Percentiles rank a stretch among this genome's conserved stretches.
phyloP scores from a whole-genome alignment of 1,140 invertebrate species.

The Acyrthosiphon pisum region DNA sequence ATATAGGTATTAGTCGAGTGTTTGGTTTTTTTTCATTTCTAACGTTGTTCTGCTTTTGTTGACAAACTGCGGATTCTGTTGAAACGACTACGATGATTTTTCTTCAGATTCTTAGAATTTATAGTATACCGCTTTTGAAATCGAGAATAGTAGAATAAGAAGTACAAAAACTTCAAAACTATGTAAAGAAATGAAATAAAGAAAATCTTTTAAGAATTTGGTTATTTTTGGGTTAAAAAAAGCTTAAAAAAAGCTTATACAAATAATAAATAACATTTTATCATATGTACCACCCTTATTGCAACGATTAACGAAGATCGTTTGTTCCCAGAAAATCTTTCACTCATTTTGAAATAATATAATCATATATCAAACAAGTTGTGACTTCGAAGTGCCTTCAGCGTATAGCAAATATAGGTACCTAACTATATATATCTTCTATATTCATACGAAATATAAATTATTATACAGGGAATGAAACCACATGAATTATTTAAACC shows the following conservation, averaged over 20 bases:
- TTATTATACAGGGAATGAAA: conserved; percentile 9
- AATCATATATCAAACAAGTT: not conserved
- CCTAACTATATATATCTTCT: not conserved
- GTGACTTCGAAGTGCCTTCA: not conserved
- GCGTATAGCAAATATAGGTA: not conserved
- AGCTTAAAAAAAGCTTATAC: not conserved
- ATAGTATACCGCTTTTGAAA: not conserved
- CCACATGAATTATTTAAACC: conserved; percentile 40
- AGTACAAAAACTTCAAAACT: not conserved
- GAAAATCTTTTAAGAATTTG: not conserved
- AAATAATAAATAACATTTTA: not conserved
- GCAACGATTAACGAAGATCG: too few relatives aligned
- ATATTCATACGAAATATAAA: conserved; percentile 22
- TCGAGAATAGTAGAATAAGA: too few relatives aligned
- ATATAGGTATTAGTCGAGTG: too few relatives aligned
- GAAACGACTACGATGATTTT: not conserved
- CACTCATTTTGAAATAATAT: not conserved
- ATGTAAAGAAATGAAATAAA: not conserved
- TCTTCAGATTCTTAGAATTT: not conserved
- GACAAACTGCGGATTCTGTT: not conserved
- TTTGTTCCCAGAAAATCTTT: not conserved
- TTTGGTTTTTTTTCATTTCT: too few relatives aligned
- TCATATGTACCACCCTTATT: not conserved
- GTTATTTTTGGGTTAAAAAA: not conserved
- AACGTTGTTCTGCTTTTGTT: too few relatives aligned